Conservation (phyloP, 2,797 vertebrate genomes). For the Muraenolepis orangiensis region DNA sequence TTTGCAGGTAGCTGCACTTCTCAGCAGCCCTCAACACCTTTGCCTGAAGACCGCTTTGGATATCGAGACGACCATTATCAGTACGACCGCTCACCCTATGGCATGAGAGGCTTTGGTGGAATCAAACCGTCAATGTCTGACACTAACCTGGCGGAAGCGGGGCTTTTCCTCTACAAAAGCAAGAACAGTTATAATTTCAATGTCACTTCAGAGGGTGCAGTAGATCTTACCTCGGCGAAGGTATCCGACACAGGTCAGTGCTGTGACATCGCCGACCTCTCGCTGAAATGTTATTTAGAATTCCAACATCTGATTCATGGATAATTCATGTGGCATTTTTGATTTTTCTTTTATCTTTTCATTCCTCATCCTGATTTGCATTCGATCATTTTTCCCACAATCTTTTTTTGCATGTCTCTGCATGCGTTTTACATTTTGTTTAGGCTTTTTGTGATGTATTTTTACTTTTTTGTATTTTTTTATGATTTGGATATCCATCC, state of each 20-base stretch:
- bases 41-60: conserved; percentile 96
- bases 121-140: conserved; percentile 99
- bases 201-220: conserved; percentile 88
- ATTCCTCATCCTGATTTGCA: conserved; percentile 61
- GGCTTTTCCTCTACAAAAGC: conserved; percentile 95
- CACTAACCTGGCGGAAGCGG: conserved; percentile 94
- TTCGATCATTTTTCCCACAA: conserved; percentile 50
- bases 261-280: conserved; percentile 84
- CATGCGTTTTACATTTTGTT: conserved; percentile 78
- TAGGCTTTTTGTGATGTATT: conserved; percentile 69
- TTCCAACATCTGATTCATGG: conserved; percentile 78
- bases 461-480: conserved; percentile 60
- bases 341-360: conserved; percentile 48
- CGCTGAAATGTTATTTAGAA: conserved; percentile 86
- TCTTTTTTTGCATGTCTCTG: conserved; percentile 81
- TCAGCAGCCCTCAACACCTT: conserved; percentile 83
- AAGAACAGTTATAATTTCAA: conserved; percentile 96
- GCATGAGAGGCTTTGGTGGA: conserved; percentile 85
- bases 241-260: conserved; percentile 96
- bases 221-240: conserved; percentile 98
- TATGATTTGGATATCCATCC: conserved; percentile 70
- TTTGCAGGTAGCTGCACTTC: conserved; percentile 90
- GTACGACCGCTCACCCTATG: conserved; percentile 83
- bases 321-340: conserved; percentile 52
- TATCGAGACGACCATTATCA: conserved; percentile 98